Conservation (phyloP, 2,888 invertebrate genomes). For the Phania funesta region DNA sequence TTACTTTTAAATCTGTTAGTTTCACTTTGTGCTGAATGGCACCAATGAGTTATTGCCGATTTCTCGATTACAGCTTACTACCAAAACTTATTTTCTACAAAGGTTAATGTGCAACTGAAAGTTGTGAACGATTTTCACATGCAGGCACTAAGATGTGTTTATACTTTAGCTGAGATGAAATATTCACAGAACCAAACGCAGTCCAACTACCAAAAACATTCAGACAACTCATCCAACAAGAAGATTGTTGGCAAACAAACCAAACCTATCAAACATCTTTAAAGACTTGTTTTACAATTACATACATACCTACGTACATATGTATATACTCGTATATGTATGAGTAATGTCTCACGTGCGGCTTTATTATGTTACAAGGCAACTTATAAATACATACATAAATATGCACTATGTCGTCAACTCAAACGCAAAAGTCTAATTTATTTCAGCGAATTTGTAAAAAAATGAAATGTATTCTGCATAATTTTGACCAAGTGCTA, state of each 20-base stretch:
- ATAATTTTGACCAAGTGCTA: no score
- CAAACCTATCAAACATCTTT: conserved; percentile 22
- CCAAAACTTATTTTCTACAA: conserved; percentile 58
- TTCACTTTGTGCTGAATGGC: conserved; percentile 40
- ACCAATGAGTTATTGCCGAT: neutral
- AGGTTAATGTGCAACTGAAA: conserved; percentile 69
- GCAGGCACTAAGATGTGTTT: conserved; percentile 47
- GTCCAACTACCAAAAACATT: conserved; percentile 21
- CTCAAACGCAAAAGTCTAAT: no score
- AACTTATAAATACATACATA: neutral
- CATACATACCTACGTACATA: neutral
- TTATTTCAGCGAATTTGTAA: no score
- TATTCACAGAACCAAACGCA: conserved; percentile 25
- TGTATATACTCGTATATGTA: neutral
- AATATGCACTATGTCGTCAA: neutral
- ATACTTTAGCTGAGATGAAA: conserved; percentile 32
- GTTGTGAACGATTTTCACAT: conserved; percentile 65
- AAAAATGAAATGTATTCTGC: no score
- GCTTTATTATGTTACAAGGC: no score
- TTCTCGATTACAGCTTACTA: conserved; percentile 9
- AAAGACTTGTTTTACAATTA: conserved; percentile 40
- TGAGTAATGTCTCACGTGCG: no score
- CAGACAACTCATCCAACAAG: conserved; percentile 33
- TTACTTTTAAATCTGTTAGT: conserved; percentile 14
- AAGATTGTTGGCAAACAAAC: conserved; percentile 13